These are phyloP conservation scores for Prionailurus bengalensis DNA, from an alignment of 2,113 vertebrate genomes.

Conservation along the genomic window DNA sequence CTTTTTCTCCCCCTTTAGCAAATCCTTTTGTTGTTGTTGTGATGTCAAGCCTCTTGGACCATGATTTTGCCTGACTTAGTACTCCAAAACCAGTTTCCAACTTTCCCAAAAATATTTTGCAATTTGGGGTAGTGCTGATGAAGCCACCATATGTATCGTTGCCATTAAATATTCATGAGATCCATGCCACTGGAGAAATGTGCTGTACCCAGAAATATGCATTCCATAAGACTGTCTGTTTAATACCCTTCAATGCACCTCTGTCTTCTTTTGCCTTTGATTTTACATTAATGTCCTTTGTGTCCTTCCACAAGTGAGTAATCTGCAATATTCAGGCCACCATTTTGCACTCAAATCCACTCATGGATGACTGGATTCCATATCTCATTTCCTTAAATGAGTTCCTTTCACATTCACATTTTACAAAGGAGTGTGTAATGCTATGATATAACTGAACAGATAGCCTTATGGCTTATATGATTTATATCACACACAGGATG, in stretches of 20 bases:
- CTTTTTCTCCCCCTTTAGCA: background rate
- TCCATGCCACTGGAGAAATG: background rate
- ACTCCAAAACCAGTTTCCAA: background rate
- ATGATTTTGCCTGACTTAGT: background rate
- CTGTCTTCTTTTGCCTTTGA: background rate
- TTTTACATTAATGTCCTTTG: background rate
- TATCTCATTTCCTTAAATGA: background rate
- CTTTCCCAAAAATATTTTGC: background rate
- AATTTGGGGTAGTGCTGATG: background rate
- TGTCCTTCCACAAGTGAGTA: background rate
- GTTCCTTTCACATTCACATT: background rate
- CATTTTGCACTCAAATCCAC: background rate
- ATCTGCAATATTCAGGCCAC: background rate
- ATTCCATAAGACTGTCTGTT: background rate
- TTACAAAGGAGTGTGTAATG: background rate
- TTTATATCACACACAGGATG: background rate
- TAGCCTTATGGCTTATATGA: background rate
- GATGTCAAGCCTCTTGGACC: background rate
- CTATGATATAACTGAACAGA: background rate
- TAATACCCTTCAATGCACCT: background rate
- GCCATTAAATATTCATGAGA: background rate
- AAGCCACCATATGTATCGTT: background rate
- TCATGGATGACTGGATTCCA: background rate
- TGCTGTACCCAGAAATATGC: background rate
- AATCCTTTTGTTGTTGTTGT: background rate